A percentile compares a stretch with the other conserved stretches of the same genome.
Evolutionary conservation across 2,113 vertebrate genomes (phyloP).

Genomic region (Notechis scutatus): DNA sequence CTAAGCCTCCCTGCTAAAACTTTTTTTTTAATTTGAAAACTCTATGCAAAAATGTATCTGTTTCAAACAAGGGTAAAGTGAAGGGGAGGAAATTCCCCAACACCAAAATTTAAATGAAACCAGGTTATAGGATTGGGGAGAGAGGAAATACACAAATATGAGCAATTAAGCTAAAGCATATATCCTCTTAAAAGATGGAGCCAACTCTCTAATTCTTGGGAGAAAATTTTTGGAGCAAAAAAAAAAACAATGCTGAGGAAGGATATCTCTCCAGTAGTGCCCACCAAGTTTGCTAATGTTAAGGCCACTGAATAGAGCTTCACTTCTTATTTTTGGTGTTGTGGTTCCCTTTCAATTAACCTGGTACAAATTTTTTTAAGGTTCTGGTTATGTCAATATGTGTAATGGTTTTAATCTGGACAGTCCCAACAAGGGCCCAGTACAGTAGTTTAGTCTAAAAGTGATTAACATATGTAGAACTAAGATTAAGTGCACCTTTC

Average conservation of each 20-base stretch:
- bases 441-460: background rate
- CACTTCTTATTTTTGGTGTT: background rate
- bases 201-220: background rate
- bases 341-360: background rate
- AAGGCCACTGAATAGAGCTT: background rate
- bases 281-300: background rate
- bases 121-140: background rate
- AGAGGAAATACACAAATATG: background rate
- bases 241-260: background rate
- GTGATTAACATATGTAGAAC: background rate
- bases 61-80: background rate
- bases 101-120: background rate
- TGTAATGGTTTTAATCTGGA: background rate
- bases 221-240: background rate
- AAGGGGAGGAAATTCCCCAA: background rate
- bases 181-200: background rate
- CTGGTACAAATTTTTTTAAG: background rate
- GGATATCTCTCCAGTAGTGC: background rate
- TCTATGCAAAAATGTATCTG: background rate
- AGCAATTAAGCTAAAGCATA: background rate
- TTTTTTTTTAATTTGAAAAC: background rate
- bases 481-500: background rate
- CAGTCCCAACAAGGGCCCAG: background rate
- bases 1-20: background rate
- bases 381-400: background rate